phyloP scores from a whole-genome alignment of 1,140 invertebrate genomes.

The Antheraea mylitta region DNA sequence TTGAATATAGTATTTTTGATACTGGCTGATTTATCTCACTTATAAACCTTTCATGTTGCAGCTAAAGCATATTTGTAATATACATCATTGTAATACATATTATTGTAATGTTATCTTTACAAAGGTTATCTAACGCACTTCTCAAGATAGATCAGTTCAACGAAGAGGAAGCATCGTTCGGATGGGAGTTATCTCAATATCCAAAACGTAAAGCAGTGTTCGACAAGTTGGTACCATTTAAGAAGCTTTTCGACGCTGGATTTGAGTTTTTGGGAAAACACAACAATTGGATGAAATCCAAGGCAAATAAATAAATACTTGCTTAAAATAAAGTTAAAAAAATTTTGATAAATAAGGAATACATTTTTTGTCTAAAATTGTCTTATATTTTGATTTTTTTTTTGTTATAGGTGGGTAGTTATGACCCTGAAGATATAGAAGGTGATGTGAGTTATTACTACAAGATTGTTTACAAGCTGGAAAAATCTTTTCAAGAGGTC shows the following conservation, averaged over 20 bases:
- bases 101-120: slow-evolving; percentile 1
- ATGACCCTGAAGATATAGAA: slow-evolving; percentile 94
- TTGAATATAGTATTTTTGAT: too few relatives aligned
- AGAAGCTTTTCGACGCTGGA: slow-evolving; percentile 93
- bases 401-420: slow-evolving; percentile 83
- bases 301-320: slow-evolving; percentile 45
- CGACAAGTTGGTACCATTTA: slow-evolving; percentile 90
- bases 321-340: too few relatives aligned
- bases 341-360: too few relatives aligned
- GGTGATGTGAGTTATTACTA: slow-evolving; percentile 89
- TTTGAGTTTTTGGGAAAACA: slow-evolving; percentile 92
- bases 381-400: neutral
- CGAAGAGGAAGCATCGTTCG: slow-evolving; percentile 93
- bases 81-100: too few relatives aligned
- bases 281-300: slow-evolving; percentile 90
- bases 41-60: too few relatives aligned
- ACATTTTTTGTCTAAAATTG: too few relatives aligned
- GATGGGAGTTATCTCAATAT: slow-evolving; percentile 94
- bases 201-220: slow-evolving; percentile 87
- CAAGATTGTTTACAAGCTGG: slow-evolving; percentile 91
- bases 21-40: too few relatives aligned
- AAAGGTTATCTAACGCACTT: slow-evolving; percentile 83
- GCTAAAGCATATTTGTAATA: too few relatives aligned
- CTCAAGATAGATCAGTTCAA: slow-evolving; percentile 94
- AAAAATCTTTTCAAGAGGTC: slow-evolving; percentile 89